Evolutionary conservation across 1,140 invertebrate genomes (phyloP).

Genomic region (Aradophagus sp.): DNA sequence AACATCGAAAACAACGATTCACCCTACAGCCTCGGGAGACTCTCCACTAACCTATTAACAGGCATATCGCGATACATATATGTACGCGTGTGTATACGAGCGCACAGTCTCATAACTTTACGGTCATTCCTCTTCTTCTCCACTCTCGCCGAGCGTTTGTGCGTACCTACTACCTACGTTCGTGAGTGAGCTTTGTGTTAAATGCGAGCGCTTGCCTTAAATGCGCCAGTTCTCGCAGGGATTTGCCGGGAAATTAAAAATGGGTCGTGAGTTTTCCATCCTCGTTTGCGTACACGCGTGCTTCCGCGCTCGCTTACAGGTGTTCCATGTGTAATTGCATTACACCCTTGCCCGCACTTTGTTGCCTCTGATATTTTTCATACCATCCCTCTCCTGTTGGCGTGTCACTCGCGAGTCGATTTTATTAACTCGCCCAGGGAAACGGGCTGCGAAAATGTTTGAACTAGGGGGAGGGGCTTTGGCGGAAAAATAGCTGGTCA

Average conservation of each 20-base stretch:
- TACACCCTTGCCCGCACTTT: constrained; percentile 19
- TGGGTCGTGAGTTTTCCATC: constrained; percentile 44
- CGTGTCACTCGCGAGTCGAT: too few species aligned
- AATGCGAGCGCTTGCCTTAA: constrained; percentile 4
- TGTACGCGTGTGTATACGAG: constrained; percentile 63
- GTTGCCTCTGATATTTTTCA: constrained; percentile 29
- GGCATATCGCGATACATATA: constrained; percentile 70
- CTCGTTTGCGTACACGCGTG: constrained; percentile 33
- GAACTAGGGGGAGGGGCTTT: too few species aligned
- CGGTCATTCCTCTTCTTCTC: constrained; percentile 42
- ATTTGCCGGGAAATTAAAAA: constrained; percentile 51
- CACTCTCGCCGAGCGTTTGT: neutral
- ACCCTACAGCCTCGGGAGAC: constrained; percentile 69
- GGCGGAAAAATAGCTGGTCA: too few species aligned
- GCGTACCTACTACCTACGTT: too few species aligned
- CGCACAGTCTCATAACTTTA: constrained; percentile 42
- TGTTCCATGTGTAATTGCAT: constrained; percentile 43
- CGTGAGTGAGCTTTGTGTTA: too few species aligned
- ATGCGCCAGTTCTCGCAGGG: constrained; percentile 32
- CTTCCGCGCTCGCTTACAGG: constrained; percentile 34
- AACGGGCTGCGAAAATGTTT: too few species aligned
- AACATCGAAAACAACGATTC: constrained; percentile 72
- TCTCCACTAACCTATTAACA: constrained; percentile 72
- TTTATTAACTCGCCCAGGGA: too few species aligned
- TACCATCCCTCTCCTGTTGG: constrained; percentile 6